Percentiles rank a stretch among this genome's conserved stretches.
phyloP scores from a whole-genome alignment of 2,797 vertebrate species.

The Malurus leucopterus region DNA sequence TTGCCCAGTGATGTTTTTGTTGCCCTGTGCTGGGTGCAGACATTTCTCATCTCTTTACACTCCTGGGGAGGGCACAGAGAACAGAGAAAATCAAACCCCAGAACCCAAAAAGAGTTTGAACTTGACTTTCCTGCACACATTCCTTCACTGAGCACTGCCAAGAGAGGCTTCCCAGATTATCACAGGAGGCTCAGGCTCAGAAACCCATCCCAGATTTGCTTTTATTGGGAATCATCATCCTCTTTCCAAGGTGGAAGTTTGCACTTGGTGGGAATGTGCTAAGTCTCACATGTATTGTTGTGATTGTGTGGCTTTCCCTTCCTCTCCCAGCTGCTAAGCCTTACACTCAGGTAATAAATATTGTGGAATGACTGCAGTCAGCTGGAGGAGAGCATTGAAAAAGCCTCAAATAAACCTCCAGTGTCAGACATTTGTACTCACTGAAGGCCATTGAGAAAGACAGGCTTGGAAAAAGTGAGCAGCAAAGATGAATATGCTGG shows the following conservation, averaged over 20 bases:
- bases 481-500: not conserved
- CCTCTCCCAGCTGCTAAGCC: not conserved
- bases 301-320: not conserved
- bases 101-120: not conserved
- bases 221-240: not conserved
- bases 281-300: not conserved
- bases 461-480: not conserved
- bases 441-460: not conserved
- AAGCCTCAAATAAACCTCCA: not conserved
- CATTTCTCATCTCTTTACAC: not conserved
- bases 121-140: not conserved
- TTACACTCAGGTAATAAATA: constrained; percentile 4
- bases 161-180: not conserved
- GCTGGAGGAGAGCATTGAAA: not conserved
- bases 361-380: not conserved
- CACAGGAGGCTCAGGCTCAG: not conserved
- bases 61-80: not conserved
- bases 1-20: not conserved
- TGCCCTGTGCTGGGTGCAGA: not conserved
- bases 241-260: not conserved
- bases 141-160: not conserved
- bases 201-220: not conserved
- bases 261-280: not conserved
- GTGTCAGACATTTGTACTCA: not conserved
- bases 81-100: not conserved